Evolutionary conservation across 2,888 invertebrate genomes (phyloP).

Genomic region (Campoplex nolae): DNA sequence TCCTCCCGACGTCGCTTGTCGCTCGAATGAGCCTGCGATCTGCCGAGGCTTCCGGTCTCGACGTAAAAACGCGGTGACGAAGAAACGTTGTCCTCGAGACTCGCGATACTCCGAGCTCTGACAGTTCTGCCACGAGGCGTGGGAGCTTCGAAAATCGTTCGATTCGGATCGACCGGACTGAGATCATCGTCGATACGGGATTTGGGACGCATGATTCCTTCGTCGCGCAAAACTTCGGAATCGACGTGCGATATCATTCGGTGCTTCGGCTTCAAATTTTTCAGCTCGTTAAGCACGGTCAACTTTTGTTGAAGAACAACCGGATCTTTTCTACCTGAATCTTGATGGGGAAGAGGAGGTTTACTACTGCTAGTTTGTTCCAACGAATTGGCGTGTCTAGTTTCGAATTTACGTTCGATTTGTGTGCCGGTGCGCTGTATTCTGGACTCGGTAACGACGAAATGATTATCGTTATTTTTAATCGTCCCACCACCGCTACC

Average conservation of each 20-base stretch:
- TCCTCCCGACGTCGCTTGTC: conserved; percentile 77
- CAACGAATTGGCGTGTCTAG: conserved; percentile 76
- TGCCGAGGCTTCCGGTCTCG: conserved; percentile 82
- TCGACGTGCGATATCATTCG: conserved; percentile 82
- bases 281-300: conserved; percentile 81
- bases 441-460: conserved; percentile 79
- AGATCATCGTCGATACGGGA: conserved; percentile 82
- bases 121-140: conserved; percentile 73
- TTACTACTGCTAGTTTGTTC: conserved; percentile 71
- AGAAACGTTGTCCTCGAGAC: conserved; percentile 79
- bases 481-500: neutral
- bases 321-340: conserved; percentile 79
- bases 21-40: conserved; percentile 73
- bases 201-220: conserved; percentile 83
- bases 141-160: conserved; percentile 69
- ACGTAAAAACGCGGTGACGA: conserved; percentile 73
- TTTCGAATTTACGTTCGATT: conserved; percentile 80
- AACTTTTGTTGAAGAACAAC: conserved; percentile 81
- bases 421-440: conserved; percentile 81
- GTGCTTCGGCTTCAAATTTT: conserved; percentile 80
- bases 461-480: conserved; percentile 71
- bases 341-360: conserved; percentile 76
- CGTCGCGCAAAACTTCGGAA: conserved; percentile 82
- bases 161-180: conserved; percentile 78
- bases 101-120: conserved; percentile 80